Evolutionary conservation across 1,140 invertebrate species (phyloP).

Genomic region (Euwallacea fornicatus): DNA sequence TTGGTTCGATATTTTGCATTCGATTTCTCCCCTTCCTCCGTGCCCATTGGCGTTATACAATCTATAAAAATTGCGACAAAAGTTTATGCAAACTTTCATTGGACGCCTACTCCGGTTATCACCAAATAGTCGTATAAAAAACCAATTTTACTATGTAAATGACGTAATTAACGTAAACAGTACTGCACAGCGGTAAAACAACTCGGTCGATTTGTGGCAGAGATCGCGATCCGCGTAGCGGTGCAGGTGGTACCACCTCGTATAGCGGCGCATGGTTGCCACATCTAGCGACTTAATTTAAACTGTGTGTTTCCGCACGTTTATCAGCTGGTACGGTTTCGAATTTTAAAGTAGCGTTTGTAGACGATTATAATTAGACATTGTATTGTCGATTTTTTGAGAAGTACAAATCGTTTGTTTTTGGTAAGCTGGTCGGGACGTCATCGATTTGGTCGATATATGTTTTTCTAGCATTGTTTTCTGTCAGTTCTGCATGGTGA

Average conservation of each 20-base stretch:
- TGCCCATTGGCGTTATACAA: neutral
- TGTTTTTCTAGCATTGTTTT: too few relatives aligned
- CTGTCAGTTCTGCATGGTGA: too few relatives aligned
- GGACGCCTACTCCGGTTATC: constrained; percentile 22
- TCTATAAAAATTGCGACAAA: constrained; percentile 3
- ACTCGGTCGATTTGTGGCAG: constrained; percentile 30
- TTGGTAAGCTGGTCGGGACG: neutral
- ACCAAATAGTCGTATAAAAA: constrained; percentile 22
- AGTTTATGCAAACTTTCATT: neutral
- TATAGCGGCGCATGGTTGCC: constrained; percentile 22
- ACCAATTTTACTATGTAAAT: constrained; percentile 30
- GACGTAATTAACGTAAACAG: constrained; percentile 37
- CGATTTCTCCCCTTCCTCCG: too few relatives aligned
- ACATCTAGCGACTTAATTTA: constrained; percentile 10
- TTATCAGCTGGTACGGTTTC: constrained; percentile 25
- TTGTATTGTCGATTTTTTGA: constrained; percentile 9
- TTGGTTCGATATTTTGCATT: too few relatives aligned
- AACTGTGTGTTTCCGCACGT: constrained; percentile 29
- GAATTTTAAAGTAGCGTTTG: constrained; percentile 12
- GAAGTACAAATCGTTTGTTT: constrained; percentile 1
- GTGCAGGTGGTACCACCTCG: constrained; percentile 30
- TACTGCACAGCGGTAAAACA: constrained; percentile 36
- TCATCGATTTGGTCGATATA: neutral
- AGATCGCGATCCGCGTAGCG: constrained; percentile 26
- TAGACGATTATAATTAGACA: constrained; percentile 16